phyloP scores from a whole-genome alignment of 2,888 invertebrate species.

The Sarcophaga carnaria region DNA sequence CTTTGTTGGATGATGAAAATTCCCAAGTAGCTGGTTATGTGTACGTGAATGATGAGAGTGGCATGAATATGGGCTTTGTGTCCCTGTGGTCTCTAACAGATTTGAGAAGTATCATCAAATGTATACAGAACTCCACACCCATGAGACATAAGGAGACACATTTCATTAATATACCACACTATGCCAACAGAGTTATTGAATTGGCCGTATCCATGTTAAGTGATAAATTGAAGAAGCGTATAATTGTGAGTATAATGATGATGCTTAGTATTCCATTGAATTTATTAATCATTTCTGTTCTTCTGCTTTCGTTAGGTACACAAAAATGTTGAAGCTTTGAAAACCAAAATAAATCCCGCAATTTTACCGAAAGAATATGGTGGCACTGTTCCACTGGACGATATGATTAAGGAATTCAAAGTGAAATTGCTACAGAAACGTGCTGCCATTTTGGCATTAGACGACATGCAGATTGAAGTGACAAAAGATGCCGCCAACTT shows the following conservation, averaged over 20 bases:
- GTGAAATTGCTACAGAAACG: conserved; percentile 85
- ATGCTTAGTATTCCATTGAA: not conserved
- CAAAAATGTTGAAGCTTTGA: conserved; percentile 88
- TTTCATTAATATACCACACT: conserved; percentile 92
- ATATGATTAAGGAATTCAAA: conserved; percentile 91
- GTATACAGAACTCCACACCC: conserved; percentile 93
- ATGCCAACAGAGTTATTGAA: conserved; percentile 91
- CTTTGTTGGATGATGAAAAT: conserved; percentile 91
- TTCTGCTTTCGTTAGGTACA: conserved; percentile 84
- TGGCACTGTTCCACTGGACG: conserved; percentile 89
- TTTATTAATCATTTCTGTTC: not conserved
- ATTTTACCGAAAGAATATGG: conserved; percentile 94
- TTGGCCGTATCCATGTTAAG: conserved; percentile 91
- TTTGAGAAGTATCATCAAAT: conserved; percentile 88
- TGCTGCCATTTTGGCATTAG: conserved; percentile 86
- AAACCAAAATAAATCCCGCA: conserved; percentile 87
- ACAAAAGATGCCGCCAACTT: conserved; percentile 83
- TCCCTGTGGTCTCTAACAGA: conserved; percentile 92
- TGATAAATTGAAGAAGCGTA: conserved; percentile 91
- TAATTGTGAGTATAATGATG: conserved; percentile 85
- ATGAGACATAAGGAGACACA: conserved; percentile 95
- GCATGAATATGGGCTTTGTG: conserved; percentile 91
- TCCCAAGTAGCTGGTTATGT: conserved; percentile 92
- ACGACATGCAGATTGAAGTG: conserved; percentile 89
- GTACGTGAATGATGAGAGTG: conserved; percentile 91